A percentile compares a stretch with the other conserved stretches of the same genome.
These are phyloP conservation scores for Myzus persicae DNA, from an alignment of 1,140 invertebrate species.

Conservation along the genomic window DNA sequence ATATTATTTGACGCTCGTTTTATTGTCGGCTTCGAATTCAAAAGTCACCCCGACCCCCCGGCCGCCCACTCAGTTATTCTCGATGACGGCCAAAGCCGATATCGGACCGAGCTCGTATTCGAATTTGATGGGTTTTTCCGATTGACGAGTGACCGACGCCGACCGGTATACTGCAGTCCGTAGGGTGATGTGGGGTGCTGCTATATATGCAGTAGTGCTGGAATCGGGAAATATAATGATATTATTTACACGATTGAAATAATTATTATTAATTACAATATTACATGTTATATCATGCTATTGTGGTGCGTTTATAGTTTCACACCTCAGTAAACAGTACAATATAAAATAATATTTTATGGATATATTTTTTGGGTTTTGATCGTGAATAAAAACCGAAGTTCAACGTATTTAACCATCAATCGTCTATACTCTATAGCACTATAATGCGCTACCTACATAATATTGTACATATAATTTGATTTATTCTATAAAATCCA, in stretches of 20 bases:
- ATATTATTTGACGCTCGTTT: slow-evolving; percentile 31
- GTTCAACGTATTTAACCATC: neutral
- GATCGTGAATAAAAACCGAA: neutral
- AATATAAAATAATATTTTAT: neutral
- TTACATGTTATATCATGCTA: neutral
- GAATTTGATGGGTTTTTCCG: neutral
- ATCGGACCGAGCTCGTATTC: neutral
- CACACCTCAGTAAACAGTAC: neutral
- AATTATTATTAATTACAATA: neutral
- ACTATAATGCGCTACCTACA: neutral
- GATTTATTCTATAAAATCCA: neutral
- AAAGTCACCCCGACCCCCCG: neutral
- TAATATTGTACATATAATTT: neutral
- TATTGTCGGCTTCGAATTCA: slow-evolving; percentile 16
- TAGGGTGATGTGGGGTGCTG: neutral
- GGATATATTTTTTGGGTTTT: neutral
- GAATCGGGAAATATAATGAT: neutral
- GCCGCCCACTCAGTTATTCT: neutral
- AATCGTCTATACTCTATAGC: neutral
- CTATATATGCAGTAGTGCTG: neutral
- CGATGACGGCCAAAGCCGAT: neutral
- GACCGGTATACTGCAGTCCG: neutral
- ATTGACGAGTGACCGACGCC: neutral
- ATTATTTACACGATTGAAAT: neutral
- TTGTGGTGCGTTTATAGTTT: neutral